These are phyloP conservation scores for Pandemis cinnamomeana DNA, from an alignment of 2,888 invertebrate species.

Conservation along the genomic window DNA sequence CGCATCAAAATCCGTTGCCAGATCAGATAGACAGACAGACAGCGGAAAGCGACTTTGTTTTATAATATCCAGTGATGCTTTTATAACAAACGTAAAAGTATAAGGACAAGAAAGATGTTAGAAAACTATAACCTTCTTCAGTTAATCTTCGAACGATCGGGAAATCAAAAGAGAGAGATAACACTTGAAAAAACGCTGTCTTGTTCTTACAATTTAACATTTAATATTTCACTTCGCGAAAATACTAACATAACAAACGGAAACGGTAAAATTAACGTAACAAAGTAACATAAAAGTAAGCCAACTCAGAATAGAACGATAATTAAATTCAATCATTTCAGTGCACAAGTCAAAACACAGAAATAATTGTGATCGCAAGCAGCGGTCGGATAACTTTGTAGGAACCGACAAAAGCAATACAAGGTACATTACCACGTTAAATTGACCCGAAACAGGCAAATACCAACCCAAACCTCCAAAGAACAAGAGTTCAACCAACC, in stretches of 20 bases:
- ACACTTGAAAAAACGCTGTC: no score
- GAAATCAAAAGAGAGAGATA: no score
- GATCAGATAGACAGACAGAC: no score
- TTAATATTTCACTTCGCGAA: background rate
- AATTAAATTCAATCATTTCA: constrained; percentile 22
- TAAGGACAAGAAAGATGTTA: no score
- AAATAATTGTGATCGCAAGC: constrained; percentile 34
- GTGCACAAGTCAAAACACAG: constrained; percentile 34
- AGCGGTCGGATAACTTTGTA: constrained; percentile 27
- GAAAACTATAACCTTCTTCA: no score
- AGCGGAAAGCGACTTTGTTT: no score
- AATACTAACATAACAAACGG: background rate
- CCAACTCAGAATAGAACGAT: constrained; percentile 19
- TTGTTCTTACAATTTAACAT: background rate
- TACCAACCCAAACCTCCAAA: background rate
- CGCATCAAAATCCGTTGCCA: no score
- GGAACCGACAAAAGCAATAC: constrained; percentile 36
- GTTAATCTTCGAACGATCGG: no score
- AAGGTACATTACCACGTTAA: constrained; percentile 14
- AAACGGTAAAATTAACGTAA: background rate
- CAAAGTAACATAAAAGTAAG: constrained; percentile 12
- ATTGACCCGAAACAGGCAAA: background rate
- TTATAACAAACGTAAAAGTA: no score
- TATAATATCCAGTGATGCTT: no score
- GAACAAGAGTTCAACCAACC: background rate